These are phyloP conservation scores for Dione juno DNA, from an alignment of 2,888 invertebrate species.

Conservation along the genomic window DNA sequence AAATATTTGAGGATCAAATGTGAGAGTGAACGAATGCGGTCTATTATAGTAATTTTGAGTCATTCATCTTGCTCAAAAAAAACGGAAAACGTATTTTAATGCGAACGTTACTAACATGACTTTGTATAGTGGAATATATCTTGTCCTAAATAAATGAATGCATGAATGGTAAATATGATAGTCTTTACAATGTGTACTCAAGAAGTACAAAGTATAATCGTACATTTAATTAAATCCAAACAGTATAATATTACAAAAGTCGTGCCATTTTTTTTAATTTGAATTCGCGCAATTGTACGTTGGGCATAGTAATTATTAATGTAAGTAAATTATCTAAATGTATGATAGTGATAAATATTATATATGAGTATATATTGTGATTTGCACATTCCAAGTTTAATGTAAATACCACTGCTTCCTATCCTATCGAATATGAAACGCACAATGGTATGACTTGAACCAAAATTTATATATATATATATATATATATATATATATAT, in stretches of 20 bases:
- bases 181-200: not conserved
- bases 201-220: conserved; percentile 31
- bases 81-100: not conserved
- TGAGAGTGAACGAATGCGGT: not conserved
- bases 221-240: conserved; percentile 46
- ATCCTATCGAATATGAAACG: conserved; percentile 46
- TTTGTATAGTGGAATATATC: not conserved
- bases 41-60: conserved; percentile 1
- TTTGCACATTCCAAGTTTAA: conserved; percentile 67
- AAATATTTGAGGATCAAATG: not conserved
- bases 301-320: conserved; percentile 40
- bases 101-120: not conserved
- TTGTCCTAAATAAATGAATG: not conserved
- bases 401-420: conserved; percentile 42
- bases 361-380: conserved; percentile 59
- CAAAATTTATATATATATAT: not conserved
- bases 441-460: conserved; percentile 15
- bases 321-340: conserved; percentile 29
- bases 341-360: conserved; percentile 23
- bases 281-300: conserved; percentile 59
- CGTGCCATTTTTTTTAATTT: conserved; percentile 75
- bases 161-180: not conserved
- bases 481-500: not conserved
- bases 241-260: conserved; percentile 66
- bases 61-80: not conserved